Base-by-base conservation (phyloP, 2,113 vertebrate species). In the Psittacula cyanocephala region DNA sequence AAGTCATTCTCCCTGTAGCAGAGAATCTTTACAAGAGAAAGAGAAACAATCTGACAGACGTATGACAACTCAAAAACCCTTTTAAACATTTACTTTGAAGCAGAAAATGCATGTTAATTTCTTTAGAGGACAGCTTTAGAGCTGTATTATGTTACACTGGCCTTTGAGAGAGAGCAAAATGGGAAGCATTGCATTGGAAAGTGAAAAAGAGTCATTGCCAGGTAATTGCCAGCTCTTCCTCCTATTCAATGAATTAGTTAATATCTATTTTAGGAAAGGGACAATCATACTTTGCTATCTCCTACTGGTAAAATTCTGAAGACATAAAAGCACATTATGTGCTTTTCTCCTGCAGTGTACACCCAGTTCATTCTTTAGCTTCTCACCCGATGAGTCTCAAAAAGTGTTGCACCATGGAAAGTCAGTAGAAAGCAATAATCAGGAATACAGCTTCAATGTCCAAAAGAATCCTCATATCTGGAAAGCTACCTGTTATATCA, bases 31-130 rank as follows among this genome's bases (percentile, higher is more conserved):
- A 74, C 81, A 95, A 86, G 47, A 52, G 78, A 63, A 92, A 55
- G 33, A 49, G 77, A 64, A 93, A 78, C 94, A 82, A 91, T 85
- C 80, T 87, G 93, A 95, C 80, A 96, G 96, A 94, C 95, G 96
- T 19, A 57, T 89, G 81, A 94, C 89, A 84, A 91, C 75, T 86
- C 55, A 91, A 91, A 88, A 85, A 31, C 4, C 13, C 33, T 37
- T 85, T 60, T 41, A 91, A 96, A 86, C 72, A 71, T 83, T 91
- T 90, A 60, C 79, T 93, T 60, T 49, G 29, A 63, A 90, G 64
- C 20, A 78, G 77, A 86, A 83, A 88, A 80, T 3, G 9, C 8
- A 75, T 49, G 27, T 31, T 4, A 85, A 33, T 70, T 71, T 89
- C 55, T 91, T 49, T 39, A 57, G 67, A 90, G 24, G 65, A 59